Conservation (phyloP, 2,113 vertebrate species). For the Trachemys scripta region DNA sequence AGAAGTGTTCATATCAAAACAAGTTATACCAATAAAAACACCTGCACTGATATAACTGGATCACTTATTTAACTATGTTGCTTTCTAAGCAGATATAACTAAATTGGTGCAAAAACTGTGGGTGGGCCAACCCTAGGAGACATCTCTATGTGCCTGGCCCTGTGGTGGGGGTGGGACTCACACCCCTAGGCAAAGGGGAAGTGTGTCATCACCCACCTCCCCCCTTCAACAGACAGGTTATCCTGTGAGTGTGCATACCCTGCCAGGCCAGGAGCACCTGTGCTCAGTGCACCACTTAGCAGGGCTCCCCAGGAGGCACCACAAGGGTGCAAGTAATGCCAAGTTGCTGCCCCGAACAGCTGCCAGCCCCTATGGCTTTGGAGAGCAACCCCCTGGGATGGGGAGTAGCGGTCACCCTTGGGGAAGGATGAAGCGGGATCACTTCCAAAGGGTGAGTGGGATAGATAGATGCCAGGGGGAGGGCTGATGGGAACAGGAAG, state of each 20-base stretch:
- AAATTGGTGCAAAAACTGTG: background rate
- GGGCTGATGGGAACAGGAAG: background rate
- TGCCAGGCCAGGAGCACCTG: background rate
- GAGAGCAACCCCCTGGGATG: background rate
- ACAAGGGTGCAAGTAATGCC: background rate
- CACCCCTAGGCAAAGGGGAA: background rate
- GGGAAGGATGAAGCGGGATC: background rate
- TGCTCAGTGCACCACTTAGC: background rate
- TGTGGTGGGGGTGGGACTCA: background rate
- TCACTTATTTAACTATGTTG: background rate
- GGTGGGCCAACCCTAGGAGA: background rate
- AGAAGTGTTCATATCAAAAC: constrained; percentile 1
- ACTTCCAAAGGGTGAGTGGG: background rate
- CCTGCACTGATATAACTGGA: background rate
- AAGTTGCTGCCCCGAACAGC: background rate
- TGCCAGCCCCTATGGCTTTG: background rate
- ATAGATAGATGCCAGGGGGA: background rate
- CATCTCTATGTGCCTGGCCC: background rate
- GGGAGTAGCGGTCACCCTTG: background rate
- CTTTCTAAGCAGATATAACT: background rate
- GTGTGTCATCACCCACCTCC: background rate
- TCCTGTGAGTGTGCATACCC: background rate
- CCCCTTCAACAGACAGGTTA: background rate
- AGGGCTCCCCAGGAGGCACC: background rate
- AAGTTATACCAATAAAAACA: background rate